Base-by-base conservation (phyloP, 2,797 vertebrate genomes). In the Pachyuromys duprasi region DNA sequence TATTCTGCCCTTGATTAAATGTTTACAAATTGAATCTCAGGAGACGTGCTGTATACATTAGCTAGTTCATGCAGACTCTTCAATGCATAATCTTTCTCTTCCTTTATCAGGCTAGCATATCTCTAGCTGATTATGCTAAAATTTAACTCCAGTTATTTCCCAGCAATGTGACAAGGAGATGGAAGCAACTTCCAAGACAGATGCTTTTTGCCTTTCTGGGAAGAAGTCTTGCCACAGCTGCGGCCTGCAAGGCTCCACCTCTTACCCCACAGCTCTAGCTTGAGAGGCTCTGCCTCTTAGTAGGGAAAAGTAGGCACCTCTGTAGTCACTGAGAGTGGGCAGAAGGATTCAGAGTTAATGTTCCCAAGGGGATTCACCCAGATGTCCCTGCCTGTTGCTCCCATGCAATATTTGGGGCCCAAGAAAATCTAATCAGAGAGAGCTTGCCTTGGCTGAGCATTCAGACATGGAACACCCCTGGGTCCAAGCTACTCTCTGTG, bases 141-240 rank as follows among this genome's bases (percentile, higher is more conserved):
- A 93, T 83, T 92, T 26, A 90, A 78, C 62, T 92, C 72, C 24
- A 75, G 55, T 39, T 78, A 92, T 75, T 92, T 31, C 62, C 20
- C 33, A 42, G 76, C 67, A 42, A 90, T 15, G 28, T 70, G 45
- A 90, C 89, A 33, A 84, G 5, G 60, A 95, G 42, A 15, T 88
- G 12, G 36, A 72, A 62, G 28, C 49, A 65, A 65, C 42, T 97
- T 81, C 57, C 70, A 20, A 89, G 24, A 11, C 74, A 33, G 57
- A 75, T 1, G 57, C 74, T 82, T 94, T 22, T 78, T 89, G 28
- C 28, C 67, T 80, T 95, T 90, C 33, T 88, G 72, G 42, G 80
- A 95, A 7, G 22, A 80, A 15, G 17, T 53, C 11, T 86, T 86
- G 15, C 22, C 24, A 42, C 36, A 11, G 69, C 5, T 76, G 63